phyloP scores from a whole-genome alignment of 2,113 vertebrate species.

The Beaufortia kweichowensis region DNA sequence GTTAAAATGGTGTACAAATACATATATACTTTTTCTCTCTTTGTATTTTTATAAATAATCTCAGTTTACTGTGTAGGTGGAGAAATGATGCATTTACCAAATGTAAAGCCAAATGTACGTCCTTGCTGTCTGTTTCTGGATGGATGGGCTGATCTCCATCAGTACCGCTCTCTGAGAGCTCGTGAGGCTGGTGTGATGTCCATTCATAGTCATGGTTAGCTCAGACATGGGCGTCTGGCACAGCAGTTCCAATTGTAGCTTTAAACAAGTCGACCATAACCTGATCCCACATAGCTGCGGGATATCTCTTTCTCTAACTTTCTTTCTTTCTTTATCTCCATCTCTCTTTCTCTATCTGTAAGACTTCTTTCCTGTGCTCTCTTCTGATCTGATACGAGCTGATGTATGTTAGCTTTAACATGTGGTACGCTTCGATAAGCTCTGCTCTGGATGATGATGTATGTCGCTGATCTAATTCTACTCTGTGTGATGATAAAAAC shows the following conservation, averaged over 20 bases:
- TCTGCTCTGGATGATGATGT: constrained; percentile 43
- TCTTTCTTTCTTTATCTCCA: not conserved
- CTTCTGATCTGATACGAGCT: not conserved
- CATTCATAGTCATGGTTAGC: constrained; percentile 26
- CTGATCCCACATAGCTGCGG: constrained; percentile 14
- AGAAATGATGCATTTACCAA: not conserved
- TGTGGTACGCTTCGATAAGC: constrained; percentile 47
- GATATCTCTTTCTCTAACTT: not conserved
- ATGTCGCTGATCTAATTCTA: constrained; percentile 67
- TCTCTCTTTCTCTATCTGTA: not conserved
- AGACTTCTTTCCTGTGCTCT: not conserved
- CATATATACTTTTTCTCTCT: too few species aligned
- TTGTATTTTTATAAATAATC: too few species aligned
- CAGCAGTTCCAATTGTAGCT: constrained; percentile 11
- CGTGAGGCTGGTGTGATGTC: constrained; percentile 8
- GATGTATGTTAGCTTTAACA: not conserved
- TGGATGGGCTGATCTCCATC: constrained; percentile 16
- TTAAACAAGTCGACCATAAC: constrained; percentile 18
- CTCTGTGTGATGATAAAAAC: constrained; percentile 52
- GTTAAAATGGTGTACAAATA: too few species aligned
- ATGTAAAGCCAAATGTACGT: not conserved
- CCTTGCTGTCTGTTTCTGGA: constrained; percentile 11
- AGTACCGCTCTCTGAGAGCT: not conserved
- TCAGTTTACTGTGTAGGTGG: not conserved
- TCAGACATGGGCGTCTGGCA: constrained; percentile 62